Evolutionary conservation across 2,797 vertebrate species (phyloP), one percentile per base, ranked within the genome.

Genomic region (Nyctalus aviator): DNA sequence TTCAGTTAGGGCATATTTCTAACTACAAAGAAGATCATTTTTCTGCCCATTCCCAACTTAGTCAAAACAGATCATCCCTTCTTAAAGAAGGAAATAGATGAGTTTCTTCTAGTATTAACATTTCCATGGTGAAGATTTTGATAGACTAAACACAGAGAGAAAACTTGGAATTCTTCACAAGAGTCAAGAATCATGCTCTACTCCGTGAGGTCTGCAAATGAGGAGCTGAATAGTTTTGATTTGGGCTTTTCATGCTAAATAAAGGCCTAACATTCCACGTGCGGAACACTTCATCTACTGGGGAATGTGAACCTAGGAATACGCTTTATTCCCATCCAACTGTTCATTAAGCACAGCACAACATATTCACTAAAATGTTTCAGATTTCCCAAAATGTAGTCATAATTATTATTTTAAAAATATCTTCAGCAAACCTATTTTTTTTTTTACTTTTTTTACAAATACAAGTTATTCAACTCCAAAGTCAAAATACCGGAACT

Each of bases 61-160:
- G 95, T 95, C 95, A 97, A 95, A 96, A 97, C 96, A 97, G 93
- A 96, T 18, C 37, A 46, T 75, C 91, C 30, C 41, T 94, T 91
- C 86, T 79, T 84, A 89, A 21, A 94, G 77, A 94, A 95, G 69
- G 87, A 94, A 94, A 92, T 37, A 93, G 68, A 96, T 35, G 86
- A 93, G 59, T 89, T 96, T 95, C 87, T 83, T 90, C 84, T 69
- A 94, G 82, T 68, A 96, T 93, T 96, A 94, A 96, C 93, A 95
- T 95, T 95, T 94, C 92, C 91, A 83, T 88, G 94, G 94, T 90
- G 57, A 96, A 96, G 84, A 94, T 87, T 95, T 87, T 90, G 90
- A 96, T 96, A 97, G 95, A 96, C 93, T 97, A 97, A 97, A 97
- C 96, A 96, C 5, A 88, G 62, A 93, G 57, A 93, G 81, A 95